Percentiles rank a stretch among this genome's conserved stretches.
These are phyloP conservation scores for Zele albiditarsus DNA, from an alignment of 2,888 invertebrate genomes.

Conservation along the genomic window DNA sequence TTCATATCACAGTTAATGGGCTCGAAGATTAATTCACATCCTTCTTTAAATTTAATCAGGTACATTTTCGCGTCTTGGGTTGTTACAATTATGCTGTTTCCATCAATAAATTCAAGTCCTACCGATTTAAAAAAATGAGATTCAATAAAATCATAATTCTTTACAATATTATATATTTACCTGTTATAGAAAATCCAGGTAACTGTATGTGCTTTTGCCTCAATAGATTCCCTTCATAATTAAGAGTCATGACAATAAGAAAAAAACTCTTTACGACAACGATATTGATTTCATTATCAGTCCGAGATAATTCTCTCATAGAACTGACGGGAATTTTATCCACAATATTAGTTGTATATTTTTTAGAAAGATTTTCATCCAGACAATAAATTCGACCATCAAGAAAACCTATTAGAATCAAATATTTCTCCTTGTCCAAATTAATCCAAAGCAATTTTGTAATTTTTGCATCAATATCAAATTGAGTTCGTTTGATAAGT, in stretches of 20 bases:
- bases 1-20: constrained; percentile 53
- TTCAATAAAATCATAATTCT: background rate
- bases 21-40: constrained; percentile 46
- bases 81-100: constrained; percentile 54
- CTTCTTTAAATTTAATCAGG: constrained; percentile 39
- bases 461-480: constrained; percentile 53
- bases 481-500: constrained; percentile 50
- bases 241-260: constrained; percentile 55
- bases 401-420: constrained; percentile 61
- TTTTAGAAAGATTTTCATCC: constrained; percentile 40
- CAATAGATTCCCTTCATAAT: constrained; percentile 52
- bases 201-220: constrained; percentile 51
- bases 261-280: constrained; percentile 58
- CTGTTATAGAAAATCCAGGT: constrained; percentile 63
- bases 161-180: constrained; percentile 48
- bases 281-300: constrained; percentile 50
- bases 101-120: constrained; percentile 58
- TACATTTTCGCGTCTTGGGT: constrained; percentile 60
- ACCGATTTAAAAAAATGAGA: background rate
- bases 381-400: constrained; percentile 62
- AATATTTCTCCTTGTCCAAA: constrained; percentile 48
- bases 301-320: constrained; percentile 50
- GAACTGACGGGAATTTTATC: constrained; percentile 52
- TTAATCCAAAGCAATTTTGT: constrained; percentile 59
- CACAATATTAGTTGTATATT: constrained; percentile 57